Conservation (phyloP, 2,113 vertebrate genomes). For the Oncorhynchus nerka region DNA sequence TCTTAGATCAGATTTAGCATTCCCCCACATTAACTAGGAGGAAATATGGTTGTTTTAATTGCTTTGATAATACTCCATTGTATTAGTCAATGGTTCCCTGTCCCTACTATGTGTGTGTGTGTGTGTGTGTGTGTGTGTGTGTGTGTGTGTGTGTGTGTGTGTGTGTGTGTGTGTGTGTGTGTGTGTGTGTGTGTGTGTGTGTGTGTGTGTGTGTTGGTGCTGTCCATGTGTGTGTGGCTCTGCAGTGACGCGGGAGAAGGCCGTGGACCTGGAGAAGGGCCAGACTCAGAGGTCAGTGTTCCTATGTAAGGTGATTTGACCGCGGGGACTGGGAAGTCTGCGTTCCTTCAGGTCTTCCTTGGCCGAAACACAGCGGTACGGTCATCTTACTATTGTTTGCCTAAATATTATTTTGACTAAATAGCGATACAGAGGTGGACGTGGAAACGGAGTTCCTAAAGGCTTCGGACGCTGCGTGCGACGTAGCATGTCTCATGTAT, state of each 20-base stretch:
- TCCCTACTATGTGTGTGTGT: no score
- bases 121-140: no score
- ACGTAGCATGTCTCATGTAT: conserved; percentile 93
- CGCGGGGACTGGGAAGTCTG: conserved; percentile 85
- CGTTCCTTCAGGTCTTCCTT: conserved; percentile 89
- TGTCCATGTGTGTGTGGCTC: background rate
- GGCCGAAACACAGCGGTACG: conserved; percentile 78
- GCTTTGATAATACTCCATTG: background rate
- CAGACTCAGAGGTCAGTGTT: conserved; percentile 91
- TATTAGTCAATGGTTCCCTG: background rate
- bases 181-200: no score
- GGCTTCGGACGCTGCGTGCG: conserved; percentile 75
- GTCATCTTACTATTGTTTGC: background rate
- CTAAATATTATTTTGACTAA: background rate
- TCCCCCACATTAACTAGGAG: background rate
- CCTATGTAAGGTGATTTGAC: conserved; percentile 93
- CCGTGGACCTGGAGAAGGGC: conserved; percentile 86
- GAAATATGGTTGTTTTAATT: background rate
- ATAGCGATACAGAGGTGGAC: conserved; percentile 66
- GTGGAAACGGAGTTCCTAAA: conserved; percentile 75
- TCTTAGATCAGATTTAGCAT: no score
- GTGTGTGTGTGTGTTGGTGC: no score
- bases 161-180: background rate
- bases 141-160: background rate
- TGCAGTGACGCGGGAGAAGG: conserved; percentile 88